Evolutionary conservation across 2,113 vertebrate genomes (phyloP).

Genomic region (Amblyornis subalaris): DNA sequence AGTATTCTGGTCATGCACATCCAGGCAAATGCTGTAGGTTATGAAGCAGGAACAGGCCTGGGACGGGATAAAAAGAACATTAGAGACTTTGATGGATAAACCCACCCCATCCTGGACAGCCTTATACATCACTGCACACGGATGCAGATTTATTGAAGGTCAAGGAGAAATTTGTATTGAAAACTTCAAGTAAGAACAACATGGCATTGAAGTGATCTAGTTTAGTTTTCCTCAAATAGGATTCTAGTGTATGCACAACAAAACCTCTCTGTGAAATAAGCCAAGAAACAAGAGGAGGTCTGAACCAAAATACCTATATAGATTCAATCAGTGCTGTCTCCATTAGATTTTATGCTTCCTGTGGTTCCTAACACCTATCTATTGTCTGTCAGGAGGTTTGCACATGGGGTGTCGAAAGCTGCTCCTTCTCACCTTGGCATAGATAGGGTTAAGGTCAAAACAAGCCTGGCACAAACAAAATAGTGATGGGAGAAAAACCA

Average conservation of each 20-base stretch:
- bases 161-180: background rate
- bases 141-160: background rate
- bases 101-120: background rate
- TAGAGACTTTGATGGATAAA: background rate
- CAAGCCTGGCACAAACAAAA: background rate
- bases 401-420: background rate
- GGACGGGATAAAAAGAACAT: background rate
- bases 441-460: background rate
- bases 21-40: background rate
- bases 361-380: background rate
- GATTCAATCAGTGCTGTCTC: background rate
- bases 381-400: background rate
- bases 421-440: background rate
- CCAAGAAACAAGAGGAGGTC: background rate
- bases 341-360: background rate
- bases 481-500: fast-evolving
- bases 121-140: background rate
- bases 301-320: background rate
- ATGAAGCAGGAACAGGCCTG: background rate
- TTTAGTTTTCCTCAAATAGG: background rate
- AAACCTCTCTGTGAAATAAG: background rate
- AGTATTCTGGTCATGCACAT: background rate
- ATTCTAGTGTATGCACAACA: background rate
- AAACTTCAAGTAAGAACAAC: background rate
- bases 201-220: background rate